Evolutionary conservation across 1,140 invertebrate species (phyloP), one percentile per base, ranked within the genome.

Genomic region (Brachionus paranguensis): DNA sequence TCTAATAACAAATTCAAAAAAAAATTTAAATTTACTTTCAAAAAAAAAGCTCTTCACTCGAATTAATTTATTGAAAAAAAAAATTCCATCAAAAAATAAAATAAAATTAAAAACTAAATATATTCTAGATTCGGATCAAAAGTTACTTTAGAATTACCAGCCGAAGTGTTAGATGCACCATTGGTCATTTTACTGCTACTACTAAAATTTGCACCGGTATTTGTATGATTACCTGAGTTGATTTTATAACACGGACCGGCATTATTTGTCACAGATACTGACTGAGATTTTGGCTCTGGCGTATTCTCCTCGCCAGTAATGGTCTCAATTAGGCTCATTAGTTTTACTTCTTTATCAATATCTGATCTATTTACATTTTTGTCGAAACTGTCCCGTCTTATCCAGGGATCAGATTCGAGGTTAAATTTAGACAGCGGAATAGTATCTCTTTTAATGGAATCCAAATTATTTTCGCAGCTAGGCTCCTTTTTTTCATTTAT

Each of bases 101-200:
- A 50, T 11, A 29, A 17, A 76, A 50, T 11, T 10, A 76, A 50
- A 50, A 20, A 50, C 14, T 29, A 76, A 76, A 76, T 76, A 33
- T 76, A 76, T 3, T 76, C 72, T 50, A 76, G 50, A 76, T 76
- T 76, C 10, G 72, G 72, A 50, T 76, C 72, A 50, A 76, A 76
- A 8, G 72, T 76, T 27, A 76, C 72, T 76, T 76, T 76, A 12
- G 43, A 76, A 33, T 14, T 50, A 76, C 43, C 24, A 24, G 72
- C 4, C 20, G 43, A 14, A 17, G 3, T 43, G 17, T 41, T 41
- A 12, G 43, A 50, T 50, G 72, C 72, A 74, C 70, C 70, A 74
- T 37, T 43, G 14, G 5, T 74, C 5, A 4, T 17, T 43, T 74
- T 74, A 45, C 41, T 74, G 17, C 41, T 74, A 74, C 41, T 76